These are phyloP conservation scores for Epistrophe eligans DNA, from an alignment of 2,888 invertebrate genomes.

Conservation along the genomic window DNA sequence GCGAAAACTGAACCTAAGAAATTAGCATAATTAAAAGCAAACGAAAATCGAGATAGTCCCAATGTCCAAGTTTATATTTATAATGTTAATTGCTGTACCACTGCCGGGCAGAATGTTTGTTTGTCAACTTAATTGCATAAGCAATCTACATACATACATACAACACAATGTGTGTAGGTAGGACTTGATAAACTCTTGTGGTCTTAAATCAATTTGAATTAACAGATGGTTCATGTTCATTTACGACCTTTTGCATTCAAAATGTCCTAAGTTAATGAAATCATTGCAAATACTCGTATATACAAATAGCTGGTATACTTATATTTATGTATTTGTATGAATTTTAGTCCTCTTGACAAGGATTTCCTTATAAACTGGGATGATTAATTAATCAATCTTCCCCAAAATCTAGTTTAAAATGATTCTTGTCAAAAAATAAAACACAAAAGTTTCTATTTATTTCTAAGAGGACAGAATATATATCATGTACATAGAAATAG, in stretches of 20 bases:
- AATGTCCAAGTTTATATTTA: background rate
- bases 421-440: background rate
- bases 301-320: background rate
- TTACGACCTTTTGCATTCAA: slow-evolving; percentile 28
- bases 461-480: background rate
- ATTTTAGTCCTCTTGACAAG: background rate
- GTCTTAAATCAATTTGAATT: slow-evolving; percentile 37
- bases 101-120: slow-evolving; percentile 16
- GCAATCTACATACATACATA: background rate
- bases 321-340: background rate
- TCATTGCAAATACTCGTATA: slow-evolving; percentile 5
- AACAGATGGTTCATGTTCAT: slow-evolving; percentile 29
- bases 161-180: slow-evolving; percentile 25
- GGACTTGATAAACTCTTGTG: slow-evolving; percentile 7
- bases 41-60: background rate
- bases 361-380: background rate
- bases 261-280: slow-evolving; percentile 13
- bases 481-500: background rate
- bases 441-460: background rate
- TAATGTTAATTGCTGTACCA: slow-evolving; percentile 17
- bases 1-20: background rate
- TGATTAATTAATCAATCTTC: slow-evolving; percentile 10
- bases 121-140: slow-evolving; percentile 41
- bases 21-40: slow-evolving; percentile 60
- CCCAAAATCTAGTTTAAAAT: background rate